These are phyloP conservation scores for Eremobia ochroleuca DNA, from an alignment of 2,888 invertebrate genomes.

Conservation along the genomic window DNA sequence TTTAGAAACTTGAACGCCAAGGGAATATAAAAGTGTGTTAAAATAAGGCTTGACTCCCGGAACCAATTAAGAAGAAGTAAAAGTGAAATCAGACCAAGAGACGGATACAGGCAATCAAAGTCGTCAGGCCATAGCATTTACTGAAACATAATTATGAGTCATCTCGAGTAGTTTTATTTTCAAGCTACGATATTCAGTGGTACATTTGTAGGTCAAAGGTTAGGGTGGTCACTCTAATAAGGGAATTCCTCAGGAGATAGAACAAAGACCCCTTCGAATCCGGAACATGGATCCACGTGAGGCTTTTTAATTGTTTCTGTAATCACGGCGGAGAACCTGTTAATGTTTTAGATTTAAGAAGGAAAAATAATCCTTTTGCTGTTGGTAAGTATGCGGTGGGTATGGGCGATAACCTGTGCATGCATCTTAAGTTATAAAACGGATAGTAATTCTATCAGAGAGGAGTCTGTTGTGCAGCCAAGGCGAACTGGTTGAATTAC, in stretches of 20 bases:
- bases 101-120: not conserved
- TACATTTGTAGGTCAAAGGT: not conserved
- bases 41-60: not conserved
- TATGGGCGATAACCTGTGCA: not conserved
- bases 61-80: constrained; percentile 1
- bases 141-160: constrained; percentile 4
- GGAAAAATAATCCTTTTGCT: not conserved
- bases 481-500: constrained; percentile 62
- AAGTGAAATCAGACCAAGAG: constrained; percentile 9
- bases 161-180: constrained; percentile 9
- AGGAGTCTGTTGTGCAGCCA: constrained; percentile 54
- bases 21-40: not conserved
- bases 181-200: not conserved
- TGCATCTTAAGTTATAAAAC: constrained; percentile 19
- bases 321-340: too few relatives aligned
- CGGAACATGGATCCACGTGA: too few relatives aligned
- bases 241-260: not conserved
- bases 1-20: not conserved
- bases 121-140: not conserved
- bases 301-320: too few relatives aligned
- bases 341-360: not conserved
- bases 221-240: not conserved
- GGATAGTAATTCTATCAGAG: constrained; percentile 33
- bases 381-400: not conserved
- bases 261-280: not conserved